These are phyloP conservation scores for Calidris pugnax DNA, from an alignment of 2,113 vertebrate genomes.

Conservation along the genomic window DNA sequence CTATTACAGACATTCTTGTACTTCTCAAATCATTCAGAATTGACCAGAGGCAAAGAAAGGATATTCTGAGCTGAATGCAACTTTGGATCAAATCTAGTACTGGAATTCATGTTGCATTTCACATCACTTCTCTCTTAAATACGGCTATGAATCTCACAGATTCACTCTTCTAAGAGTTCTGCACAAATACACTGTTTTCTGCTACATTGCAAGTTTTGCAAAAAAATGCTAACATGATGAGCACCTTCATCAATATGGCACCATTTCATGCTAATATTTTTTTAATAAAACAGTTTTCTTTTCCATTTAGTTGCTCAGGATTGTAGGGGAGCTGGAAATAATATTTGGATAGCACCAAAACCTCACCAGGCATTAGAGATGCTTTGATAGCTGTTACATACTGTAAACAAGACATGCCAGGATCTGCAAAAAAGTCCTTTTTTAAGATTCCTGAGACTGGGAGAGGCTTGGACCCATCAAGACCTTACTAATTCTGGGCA, in stretches of 20 bases:
- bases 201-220: background rate
- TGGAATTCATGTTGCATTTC: background rate
- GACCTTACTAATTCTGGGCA: background rate
- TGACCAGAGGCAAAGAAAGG: background rate
- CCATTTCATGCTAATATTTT: conserved; percentile 15
- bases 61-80: background rate
- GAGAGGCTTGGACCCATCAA: accelerated
- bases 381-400: background rate
- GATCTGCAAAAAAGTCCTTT: background rate
- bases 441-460: background rate
- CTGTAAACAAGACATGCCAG: background rate
- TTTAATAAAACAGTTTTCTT: background rate
- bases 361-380: background rate
- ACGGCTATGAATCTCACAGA: background rate
- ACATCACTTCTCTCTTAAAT: background rate
- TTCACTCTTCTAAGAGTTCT: background rate
- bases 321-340: background rate
- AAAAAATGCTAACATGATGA: background rate
- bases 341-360: background rate
- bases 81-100: background rate
- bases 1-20: background rate
- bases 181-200: background rate
- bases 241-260: background rate
- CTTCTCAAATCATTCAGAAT: background rate
- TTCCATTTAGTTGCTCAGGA: background rate